Base-by-base conservation (phyloP, 2,113 vertebrate species). In the Corynorhinus townsendii region DNA sequence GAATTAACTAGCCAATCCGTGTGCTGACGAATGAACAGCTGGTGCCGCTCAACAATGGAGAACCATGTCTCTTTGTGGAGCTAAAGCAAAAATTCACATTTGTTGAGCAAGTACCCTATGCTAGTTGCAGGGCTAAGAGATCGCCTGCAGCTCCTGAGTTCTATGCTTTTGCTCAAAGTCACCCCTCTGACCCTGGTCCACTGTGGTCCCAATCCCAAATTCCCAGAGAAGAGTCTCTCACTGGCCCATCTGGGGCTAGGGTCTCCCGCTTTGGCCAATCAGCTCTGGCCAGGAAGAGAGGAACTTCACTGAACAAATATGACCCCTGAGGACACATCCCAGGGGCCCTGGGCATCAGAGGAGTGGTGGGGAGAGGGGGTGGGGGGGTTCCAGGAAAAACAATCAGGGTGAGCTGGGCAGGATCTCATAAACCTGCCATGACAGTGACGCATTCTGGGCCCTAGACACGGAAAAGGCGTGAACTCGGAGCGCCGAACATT, bases 311-410 rank as follows among this genome's bases (percentile, higher is more conserved):
- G 68, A 71, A 66, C 7, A 69, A 38, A 16, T 8, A 1, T 10
- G 66, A 33, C 54, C 64, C 26, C 64, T 7, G 8, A 35, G 40
- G n/a, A 16, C 30, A 43, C 45, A n/a, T 5, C 9, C 35, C 56
- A n/a, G 15, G 16, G 40, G 43, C 33, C 56, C 64, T 33, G 15
- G 9, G 56, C 14, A 17, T 33, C n/a, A 26, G 26, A 24, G 16
- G 45, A 2, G 4, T 3, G 0, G 24, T 2, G 30, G 0, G 6
- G 12, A 6, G 0, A 40, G 4, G 14, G 4, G n/a, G 3, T 12
- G 40, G 7, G 24, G 5, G 20, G 1, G 1, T 49, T 52, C n/a
- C 64, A 66, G 28, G 89, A 14, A 62, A 49, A 35, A 3, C 20
- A 47, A 33, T 75, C 22, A 1, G 9, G 7, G 20, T 12, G 52